Percentiles rank a stretch among this genome's conserved stretches.
These are phyloP conservation scores for Cryptophagus acutangulus DNA, from an alignment of 2,888 invertebrate species.

Conservation along the genomic window DNA sequence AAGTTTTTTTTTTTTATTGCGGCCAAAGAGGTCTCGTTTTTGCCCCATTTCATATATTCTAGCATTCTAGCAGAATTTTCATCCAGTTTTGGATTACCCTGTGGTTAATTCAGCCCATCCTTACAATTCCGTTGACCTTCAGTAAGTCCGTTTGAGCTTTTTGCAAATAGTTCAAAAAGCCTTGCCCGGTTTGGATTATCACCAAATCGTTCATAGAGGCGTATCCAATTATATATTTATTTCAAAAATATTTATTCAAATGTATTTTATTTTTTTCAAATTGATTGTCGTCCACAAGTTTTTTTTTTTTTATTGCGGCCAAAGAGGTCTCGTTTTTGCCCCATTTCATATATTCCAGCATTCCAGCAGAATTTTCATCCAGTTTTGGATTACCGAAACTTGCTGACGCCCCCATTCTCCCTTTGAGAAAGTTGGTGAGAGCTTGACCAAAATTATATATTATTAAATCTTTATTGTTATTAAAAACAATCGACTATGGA, in stretches of 20 bases:
- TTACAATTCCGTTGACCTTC: conserved; percentile 69
- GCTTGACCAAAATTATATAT: no score
- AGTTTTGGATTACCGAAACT: conserved; percentile 52
- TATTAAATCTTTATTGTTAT: no score
- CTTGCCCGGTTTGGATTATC: conserved; percentile 91
- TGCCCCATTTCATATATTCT: conserved; percentile 69
- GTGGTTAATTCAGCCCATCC: no score
- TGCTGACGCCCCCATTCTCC: no score
- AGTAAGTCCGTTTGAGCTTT: conserved; percentile 55
- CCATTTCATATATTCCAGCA: conserved; percentile 71
- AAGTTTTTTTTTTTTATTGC: conserved; percentile 59
- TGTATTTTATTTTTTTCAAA: no score
- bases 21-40: conserved; percentile 60
- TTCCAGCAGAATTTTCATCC: conserved; percentile 63
- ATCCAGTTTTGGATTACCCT: conserved; percentile 54
- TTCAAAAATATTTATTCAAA: no score
- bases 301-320: conserved; percentile 56
- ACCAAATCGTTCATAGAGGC: conserved; percentile 94
- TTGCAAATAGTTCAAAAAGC: conserved; percentile 71
- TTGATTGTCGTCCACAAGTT: conserved; percentile 57
- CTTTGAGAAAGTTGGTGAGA: no score
- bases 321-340: conserved; percentile 68
- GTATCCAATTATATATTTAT: conserved; percentile 88
- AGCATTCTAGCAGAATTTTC: conserved; percentile 68
- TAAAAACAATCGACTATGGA: no score